Evolutionary conservation across 2,888 invertebrate species (phyloP), one percentile per base, ranked within the genome.

Genomic region (Automeris io): DNA sequence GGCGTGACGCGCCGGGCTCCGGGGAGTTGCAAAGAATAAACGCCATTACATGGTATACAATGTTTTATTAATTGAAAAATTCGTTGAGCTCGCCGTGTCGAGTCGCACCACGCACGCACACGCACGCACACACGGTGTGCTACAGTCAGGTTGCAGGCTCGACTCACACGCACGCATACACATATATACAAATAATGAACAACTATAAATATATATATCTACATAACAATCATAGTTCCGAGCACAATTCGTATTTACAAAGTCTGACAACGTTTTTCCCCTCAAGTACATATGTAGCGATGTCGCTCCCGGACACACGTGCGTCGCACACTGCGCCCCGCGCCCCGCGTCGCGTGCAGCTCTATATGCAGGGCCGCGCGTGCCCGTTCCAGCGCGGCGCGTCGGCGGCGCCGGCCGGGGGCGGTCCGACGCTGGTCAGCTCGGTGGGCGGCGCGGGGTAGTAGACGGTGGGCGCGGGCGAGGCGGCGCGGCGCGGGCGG

Each of bases 381-480:
- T 61, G 54, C 3, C 74, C 73, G 58, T 71, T 71, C 65, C 69
- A 69, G 32, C 67, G 62, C 37, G 63, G 45, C 13, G 54, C 47
- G 19, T 44, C 35, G 55, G 51, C 35, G 54, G 52, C 35, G 51
- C 55, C 42, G 24, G 40, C 43, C 31, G 54, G 49, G 33, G 55
- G 51, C 35, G 51, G 56, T 34, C 57, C 54, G 38, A 44, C 23
- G 22, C 45, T 32, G 53, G 55, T 54, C 24, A 59, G 43, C 21
- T 64, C 66, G 9, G 67, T 59, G 45, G 45, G 45, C 25, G 70
- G 67, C 42, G 77, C 73, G 18, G 77, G 78, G 65, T 75, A 76
- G 70, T 79, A 77, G 6, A 78, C 76, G 33, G 71, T 62, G 52
- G 73, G 76, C 40, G 64, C 62, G 41, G 68, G 56, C 5, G 55